Evolutionary conservation across 2,113 vertebrate genomes (phyloP).

Genomic region (Pristiophorus japonicus): DNA sequence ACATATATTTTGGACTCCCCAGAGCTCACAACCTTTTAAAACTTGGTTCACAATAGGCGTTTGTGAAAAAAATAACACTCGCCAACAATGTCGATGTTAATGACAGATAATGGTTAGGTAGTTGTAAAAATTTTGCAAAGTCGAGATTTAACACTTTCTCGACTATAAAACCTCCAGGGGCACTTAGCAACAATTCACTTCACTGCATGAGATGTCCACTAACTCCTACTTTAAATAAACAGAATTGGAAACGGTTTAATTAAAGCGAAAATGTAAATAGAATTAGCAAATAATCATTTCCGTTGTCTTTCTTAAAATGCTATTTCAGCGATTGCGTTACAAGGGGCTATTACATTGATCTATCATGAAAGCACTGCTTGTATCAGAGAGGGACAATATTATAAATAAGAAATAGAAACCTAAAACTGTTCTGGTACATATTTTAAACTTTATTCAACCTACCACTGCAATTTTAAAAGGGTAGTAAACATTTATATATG

Average conservation of each 20-base stretch:
- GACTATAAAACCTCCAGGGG: slow-evolving; percentile 34
- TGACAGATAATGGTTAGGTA: background rate
- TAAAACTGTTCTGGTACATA: background rate
- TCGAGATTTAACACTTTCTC: slow-evolving; percentile 31
- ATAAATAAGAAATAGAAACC: background rate
- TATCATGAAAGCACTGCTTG: background rate
- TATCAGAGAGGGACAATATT: background rate
- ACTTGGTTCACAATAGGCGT: background rate
- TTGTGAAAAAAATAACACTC: background rate
- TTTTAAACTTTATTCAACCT: slow-evolving; percentile 13
- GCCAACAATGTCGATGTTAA: slow-evolving; percentile 13
- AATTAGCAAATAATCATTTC: slow-evolving; percentile 31
- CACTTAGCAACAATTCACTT: slow-evolving; percentile 32
- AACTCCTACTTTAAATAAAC: slow-evolving; percentile 22
- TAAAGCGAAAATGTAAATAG: slow-evolving; percentile 28
- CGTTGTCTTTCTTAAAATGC: background rate
- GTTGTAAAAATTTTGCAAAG: slow-evolving; percentile 32
- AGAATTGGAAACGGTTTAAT: slow-evolving; percentile 32
- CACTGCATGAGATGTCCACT: slow-evolving; percentile 34
- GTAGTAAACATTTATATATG: background rate
- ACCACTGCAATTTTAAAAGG: background rate
- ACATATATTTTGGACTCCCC: background rate
- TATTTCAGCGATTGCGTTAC: background rate
- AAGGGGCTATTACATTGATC: background rate
- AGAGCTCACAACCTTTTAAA: background rate